Evolutionary conservation across 2,113 vertebrate species (phyloP).

Genomic region (Dascyllus trimaculatus): DNA sequence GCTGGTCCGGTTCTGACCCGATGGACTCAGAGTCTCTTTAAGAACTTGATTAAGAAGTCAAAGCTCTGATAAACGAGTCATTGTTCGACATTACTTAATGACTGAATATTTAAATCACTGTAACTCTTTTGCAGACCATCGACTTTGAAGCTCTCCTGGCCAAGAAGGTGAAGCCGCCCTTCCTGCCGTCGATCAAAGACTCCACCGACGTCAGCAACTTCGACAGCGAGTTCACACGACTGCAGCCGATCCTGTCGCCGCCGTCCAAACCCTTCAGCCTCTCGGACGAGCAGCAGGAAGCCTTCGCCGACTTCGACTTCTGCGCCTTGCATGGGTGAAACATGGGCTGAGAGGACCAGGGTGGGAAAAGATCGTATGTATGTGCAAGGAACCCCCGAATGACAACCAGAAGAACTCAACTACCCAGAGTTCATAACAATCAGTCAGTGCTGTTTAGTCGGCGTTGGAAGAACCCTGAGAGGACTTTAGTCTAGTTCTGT

Average conservation of each 20-base stretch:
- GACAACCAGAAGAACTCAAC: background rate
- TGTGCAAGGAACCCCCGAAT: background rate
- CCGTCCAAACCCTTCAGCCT: constrained; percentile 81
- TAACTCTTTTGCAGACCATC: constrained; percentile 79
- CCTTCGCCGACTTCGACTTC: constrained; percentile 94
- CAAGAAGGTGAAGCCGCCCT: constrained; percentile 87
- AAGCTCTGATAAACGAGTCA: too few relatives aligned
- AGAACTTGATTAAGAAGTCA: too few relatives aligned
- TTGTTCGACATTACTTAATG: too few relatives aligned
- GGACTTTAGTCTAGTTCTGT: background rate
- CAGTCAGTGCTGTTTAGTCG: too few relatives aligned
- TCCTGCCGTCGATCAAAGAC: constrained; percentile 87
- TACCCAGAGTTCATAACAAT: background rate
- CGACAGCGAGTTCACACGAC: constrained; percentile 91
- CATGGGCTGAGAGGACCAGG: background rate
- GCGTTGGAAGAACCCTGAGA: too few relatives aligned
- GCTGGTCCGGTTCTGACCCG: too few relatives aligned
- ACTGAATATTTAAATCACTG: background rate
- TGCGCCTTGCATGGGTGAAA: constrained; percentile 83
- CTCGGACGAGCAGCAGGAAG: constrained; percentile 85
- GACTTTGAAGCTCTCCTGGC: constrained; percentile 92
- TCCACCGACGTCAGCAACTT: constrained; percentile 90
- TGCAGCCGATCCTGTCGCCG: constrained; percentile 89
- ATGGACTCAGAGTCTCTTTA: too few relatives aligned
- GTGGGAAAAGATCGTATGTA: background rate